A percentile compares a stretch with the other conserved stretches of the same genome.
Conservation (phyloP, 2,888 invertebrate genomes). For the Chrysotoxum bicinctum region DNA sequence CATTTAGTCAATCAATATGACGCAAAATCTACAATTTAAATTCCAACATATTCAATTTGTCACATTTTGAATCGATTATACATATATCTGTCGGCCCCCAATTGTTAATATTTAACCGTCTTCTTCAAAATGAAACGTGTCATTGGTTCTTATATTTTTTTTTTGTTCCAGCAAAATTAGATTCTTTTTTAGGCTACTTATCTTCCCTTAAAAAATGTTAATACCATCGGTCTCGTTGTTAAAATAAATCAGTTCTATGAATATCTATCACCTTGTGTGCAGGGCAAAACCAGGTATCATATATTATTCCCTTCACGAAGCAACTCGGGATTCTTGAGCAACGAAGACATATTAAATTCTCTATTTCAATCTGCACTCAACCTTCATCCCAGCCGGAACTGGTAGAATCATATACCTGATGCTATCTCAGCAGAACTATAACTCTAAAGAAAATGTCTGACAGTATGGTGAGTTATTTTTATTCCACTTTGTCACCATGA, state of each 20-base stretch:
- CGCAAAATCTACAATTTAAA: neutral
- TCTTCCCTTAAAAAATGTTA: neutral
- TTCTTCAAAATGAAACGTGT: neutral
- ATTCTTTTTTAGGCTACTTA: neutral
- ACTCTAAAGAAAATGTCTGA: neutral
- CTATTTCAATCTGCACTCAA: neutral
- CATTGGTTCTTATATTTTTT: neutral
- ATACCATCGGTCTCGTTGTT: neutral
- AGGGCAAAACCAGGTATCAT: neutral
- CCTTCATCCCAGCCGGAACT: neutral
- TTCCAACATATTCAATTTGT: neutral
- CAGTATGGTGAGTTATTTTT: constrained; percentile 4
- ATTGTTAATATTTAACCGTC: neutral
- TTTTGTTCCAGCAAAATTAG: neutral
- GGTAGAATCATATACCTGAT: neutral
- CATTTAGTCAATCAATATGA: neutral
- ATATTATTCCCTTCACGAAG: constrained; percentile 6
- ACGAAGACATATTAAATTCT: constrained; percentile 15
- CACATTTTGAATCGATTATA: neutral
- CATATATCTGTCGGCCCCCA: neutral
- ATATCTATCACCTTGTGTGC: neutral
- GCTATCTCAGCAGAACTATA: neutral
- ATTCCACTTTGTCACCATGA: neutral
- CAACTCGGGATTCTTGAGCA: neutral
- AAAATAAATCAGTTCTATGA: constrained; percentile 13